Base-by-base conservation (phyloP, 1,140 invertebrate genomes). In the Helicoverpa zea region DNA sequence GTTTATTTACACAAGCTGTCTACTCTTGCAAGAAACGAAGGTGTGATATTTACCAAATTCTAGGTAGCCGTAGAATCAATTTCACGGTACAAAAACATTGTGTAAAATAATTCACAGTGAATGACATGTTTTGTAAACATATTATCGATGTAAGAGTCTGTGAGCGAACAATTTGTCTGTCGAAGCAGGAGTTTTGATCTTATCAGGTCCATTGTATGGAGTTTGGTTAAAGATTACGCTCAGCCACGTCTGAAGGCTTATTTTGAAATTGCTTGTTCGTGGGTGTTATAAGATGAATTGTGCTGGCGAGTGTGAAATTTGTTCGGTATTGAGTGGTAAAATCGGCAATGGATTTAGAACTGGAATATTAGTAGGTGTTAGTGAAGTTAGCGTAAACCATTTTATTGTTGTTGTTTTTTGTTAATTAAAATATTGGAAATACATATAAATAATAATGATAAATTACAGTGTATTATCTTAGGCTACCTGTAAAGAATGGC, bases 91-190 rank as follows among this genome's bases (percentile, higher is more conserved):
- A 90, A 86, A 84, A 79, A 77, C 61, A 79, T 76, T 84, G 80
- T 87, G 88, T 85, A 84, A 86, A 84, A 86, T 86, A 86, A 90
- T 85, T 84, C 81, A 81, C n/a, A 81, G 64, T 86, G 84, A 88
- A 88, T 91, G 92, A 90, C 91, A 92, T 94, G 91, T 94, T 94
- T 92, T 92, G 91, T 89, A 94, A 94, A 94, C 90, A 94, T 49
- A 64, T 83, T 85, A 83, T 81, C 82, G 86, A 88, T 83, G 84
- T 87, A 80, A 86, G 73, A 80, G 80, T 80, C 83, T 87, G 83
- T 86, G 89, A 82, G 85, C 83, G 66, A 86, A 92, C 92, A 92
- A 93, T 93, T 93, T 94, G 91, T 94, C 87, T 85, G 84, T 79
- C 87, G 83, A 88, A 84, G 91, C 88, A 63, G 76, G 83, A 88